phyloP scores from a whole-genome alignment of 2,888 invertebrate genomes.

The Phortica magna region DNA sequence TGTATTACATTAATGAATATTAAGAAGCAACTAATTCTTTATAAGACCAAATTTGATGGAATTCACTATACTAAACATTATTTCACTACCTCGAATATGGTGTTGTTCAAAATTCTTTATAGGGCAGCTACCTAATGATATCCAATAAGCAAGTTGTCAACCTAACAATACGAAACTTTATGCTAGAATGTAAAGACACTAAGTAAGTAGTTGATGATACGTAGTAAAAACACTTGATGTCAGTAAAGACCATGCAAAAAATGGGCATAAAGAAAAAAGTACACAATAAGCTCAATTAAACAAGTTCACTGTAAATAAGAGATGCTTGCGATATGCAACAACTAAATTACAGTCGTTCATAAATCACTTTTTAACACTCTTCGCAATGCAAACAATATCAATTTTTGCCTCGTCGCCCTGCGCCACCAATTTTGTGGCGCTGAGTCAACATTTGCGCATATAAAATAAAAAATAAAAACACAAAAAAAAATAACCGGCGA shows the following conservation, averaged over 20 bases:
- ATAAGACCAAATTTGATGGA: too few relatives aligned
- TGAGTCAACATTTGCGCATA: slow-evolving; percentile 19
- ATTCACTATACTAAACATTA: too few relatives aligned
- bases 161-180: too few relatives aligned
- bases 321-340: background rate
- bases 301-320: background rate
- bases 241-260: background rate
- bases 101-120: too few relatives aligned
- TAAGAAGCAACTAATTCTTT: too few relatives aligned
- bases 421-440: background rate
- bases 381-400: background rate
- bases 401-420: background rate
- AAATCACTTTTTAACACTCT: slow-evolving; percentile 7
- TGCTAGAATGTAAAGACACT: too few relatives aligned
- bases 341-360: background rate
- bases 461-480: background rate
- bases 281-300: background rate
- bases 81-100: too few relatives aligned
- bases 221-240: too few relatives aligned
- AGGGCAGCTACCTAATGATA: too few relatives aligned
- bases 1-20: too few relatives aligned
- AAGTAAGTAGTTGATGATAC: too few relatives aligned
- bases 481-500: background rate
- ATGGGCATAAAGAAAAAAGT: background rate
- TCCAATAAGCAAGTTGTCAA: too few relatives aligned